Conservation (phyloP, 2,113 vertebrate species). For the Salminus brasiliensis region DNA sequence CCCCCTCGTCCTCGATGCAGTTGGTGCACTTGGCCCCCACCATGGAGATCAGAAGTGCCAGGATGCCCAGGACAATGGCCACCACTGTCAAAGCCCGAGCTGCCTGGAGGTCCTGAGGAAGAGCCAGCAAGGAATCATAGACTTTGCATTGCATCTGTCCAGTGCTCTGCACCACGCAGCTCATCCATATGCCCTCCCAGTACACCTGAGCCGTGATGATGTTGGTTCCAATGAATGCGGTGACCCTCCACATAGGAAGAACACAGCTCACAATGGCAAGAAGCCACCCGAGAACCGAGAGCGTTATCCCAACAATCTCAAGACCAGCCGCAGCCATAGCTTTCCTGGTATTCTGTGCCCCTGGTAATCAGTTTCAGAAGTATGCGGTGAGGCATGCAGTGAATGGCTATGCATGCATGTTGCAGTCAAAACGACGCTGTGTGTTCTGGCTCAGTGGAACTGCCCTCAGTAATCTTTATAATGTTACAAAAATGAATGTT, state of each 20-base stretch:
- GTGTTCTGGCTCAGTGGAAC: conserved; percentile 36
- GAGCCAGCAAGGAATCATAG: conserved; percentile 89
- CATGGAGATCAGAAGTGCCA: conserved; percentile 85
- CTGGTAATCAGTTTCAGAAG: too few relatives aligned
- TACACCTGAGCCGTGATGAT: conserved; percentile 90
- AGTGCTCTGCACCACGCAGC: conserved; percentile 89
- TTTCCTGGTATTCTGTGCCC: conserved; percentile 3
- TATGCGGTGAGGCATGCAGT: neutral
- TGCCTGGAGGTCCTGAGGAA: conserved; percentile 89
- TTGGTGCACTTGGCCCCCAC: conserved; percentile 93
- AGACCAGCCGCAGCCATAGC: conserved; percentile 83
- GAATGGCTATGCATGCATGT: neutral
- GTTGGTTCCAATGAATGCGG: conserved; percentile 92
- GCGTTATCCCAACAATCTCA: conserved; percentile 82
- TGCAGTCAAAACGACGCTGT: neutral
- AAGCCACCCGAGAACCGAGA: conserved; percentile 86
- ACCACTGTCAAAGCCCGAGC: conserved; percentile 87
- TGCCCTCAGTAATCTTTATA: conserved; percentile 29
- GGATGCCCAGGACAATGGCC: conserved; percentile 80
- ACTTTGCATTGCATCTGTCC: conserved; percentile 93
- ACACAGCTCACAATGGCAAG: conserved; percentile 82
- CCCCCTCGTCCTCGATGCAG: conserved; percentile 86
- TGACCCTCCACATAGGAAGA: conserved; percentile 91
- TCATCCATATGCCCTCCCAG: conserved; percentile 93
- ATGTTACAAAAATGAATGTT: conserved; percentile 17